phyloP scores from a whole-genome alignment of 2,113 vertebrate species.

The Actinemys pallida region DNA sequence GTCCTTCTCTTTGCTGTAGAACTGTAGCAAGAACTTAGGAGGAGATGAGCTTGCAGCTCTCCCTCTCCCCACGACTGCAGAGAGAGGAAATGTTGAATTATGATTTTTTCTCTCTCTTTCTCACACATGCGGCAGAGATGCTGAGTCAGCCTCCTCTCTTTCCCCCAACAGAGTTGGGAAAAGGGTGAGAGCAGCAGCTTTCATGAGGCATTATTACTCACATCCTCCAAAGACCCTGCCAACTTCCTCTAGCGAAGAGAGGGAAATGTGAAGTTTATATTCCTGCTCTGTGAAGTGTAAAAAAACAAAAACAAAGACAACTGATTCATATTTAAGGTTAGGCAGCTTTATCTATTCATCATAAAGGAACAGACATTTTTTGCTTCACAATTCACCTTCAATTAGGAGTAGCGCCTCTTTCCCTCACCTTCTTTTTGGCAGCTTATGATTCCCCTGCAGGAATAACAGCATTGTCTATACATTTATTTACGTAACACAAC shows the following conservation, averaged over 20 bases:
- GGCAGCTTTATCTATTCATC: background rate
- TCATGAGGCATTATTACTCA: background rate
- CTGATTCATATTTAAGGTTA: background rate
- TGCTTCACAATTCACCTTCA: background rate
- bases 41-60: background rate
- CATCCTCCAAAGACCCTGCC: background rate
- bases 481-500: background rate
- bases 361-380: background rate
- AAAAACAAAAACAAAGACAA: background rate
- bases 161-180: background rate
- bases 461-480: background rate
- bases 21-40: background rate
- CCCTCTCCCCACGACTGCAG: background rate
- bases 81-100: background rate
- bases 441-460: background rate
- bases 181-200: background rate
- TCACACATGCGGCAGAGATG: background rate
- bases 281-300: background rate
- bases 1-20: background rate
- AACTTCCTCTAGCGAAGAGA: background rate
- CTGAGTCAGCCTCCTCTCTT: background rate
- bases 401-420: background rate
- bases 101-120: accelerated
- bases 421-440: background rate
- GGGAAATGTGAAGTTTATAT: background rate